Evolutionary conservation across 2,888 invertebrate species (phyloP).

Genomic region (Dorcus parallelipipedus): DNA sequence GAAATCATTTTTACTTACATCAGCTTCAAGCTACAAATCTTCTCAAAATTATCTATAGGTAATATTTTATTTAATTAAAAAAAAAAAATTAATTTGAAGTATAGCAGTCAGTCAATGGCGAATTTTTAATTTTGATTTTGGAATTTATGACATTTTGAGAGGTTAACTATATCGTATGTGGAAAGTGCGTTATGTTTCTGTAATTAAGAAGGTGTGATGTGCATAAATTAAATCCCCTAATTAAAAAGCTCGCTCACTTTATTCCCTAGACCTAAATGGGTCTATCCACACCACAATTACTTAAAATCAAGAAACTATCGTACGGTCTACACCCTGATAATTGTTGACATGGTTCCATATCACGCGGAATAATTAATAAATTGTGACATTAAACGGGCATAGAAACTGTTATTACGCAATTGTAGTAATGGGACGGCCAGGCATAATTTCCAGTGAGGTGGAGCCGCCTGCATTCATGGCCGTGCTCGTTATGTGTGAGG

Average conservation of each 20-base stretch:
- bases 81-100: too few species aligned
- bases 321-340: not conserved
- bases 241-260: not conserved
- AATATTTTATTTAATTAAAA: too few species aligned
- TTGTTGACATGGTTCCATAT: not conserved
- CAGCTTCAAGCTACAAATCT: too few species aligned
- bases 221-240: not conserved
- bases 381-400: not conserved
- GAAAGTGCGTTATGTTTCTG: too few species aligned
- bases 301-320: not conserved
- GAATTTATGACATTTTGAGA: too few species aligned
- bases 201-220: too few species aligned
- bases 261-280: not conserved
- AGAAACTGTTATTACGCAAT: not conserved
- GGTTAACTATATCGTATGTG: too few species aligned
- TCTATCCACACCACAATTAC: too few species aligned
- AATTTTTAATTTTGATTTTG: too few species aligned
- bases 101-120: too few species aligned
- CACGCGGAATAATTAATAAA: constrained; percentile 1
- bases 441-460: not conserved
- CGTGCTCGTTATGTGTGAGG: not conserved
- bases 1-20: too few species aligned
- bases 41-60: too few species aligned
- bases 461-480: not conserved
- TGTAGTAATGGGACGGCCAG: not conserved